Percentiles rank a stretch among this genome's conserved stretches.
Evolutionary conservation across 2,797 vertebrate species (phyloP).

Genomic region (Xenops minutus): DNA sequence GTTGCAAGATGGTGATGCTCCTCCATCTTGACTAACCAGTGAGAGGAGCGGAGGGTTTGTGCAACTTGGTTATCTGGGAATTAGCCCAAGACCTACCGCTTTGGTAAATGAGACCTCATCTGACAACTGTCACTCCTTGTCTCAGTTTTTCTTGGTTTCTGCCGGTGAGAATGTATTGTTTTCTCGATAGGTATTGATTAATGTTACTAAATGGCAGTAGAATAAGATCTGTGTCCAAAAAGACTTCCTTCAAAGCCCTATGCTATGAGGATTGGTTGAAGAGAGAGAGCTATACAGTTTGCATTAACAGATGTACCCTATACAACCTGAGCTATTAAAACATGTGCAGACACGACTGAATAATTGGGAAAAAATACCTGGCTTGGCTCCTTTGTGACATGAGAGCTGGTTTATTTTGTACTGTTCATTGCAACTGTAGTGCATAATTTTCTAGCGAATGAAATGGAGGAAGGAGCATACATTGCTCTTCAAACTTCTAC

Average conservation of each 20-base stretch:
- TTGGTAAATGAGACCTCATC: background rate
- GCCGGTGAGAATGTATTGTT: slow-evolving; percentile 20
- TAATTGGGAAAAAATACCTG: background rate
- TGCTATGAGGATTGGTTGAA: background rate
- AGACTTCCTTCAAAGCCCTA: slow-evolving; percentile 14
- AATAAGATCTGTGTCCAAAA: background rate
- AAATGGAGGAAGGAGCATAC: background rate
- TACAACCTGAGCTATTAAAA: background rate
- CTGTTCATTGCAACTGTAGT: slow-evolving; percentile 11
- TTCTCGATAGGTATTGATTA: background rate
- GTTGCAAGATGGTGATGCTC: slow-evolving; percentile 90
- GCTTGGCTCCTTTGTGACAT: slow-evolving; percentile 18
- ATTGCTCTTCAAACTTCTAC: background rate
- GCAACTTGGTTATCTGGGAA: background rate
- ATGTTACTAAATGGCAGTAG: background rate
- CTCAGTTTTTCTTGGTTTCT: slow-evolving; percentile 52
- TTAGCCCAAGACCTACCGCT: background rate
- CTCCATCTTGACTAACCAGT: background rate
- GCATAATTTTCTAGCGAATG: background rate
- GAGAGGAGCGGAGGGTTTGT: background rate
- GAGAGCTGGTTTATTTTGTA: background rate
- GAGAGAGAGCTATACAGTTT: background rate
- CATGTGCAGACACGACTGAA: background rate
- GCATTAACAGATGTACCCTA: background rate
- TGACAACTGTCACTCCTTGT: background rate